Evolutionary conservation across 2,113 vertebrate genomes (phyloP).

Genomic region (Lepisosteus osseus): DNA sequence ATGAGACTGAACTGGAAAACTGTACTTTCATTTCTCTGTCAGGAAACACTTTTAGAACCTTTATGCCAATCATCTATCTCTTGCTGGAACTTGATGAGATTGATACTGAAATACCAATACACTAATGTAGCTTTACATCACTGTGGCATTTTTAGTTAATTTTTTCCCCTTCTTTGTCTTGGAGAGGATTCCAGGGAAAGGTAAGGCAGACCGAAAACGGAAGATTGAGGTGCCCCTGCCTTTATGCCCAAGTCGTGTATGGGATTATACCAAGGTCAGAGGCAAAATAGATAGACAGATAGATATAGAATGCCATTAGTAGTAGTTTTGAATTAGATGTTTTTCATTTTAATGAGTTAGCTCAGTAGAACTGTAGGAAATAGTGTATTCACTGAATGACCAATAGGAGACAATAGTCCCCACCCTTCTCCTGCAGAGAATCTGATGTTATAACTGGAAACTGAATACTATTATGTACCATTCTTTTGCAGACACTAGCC

Average conservation of each 20-base stretch:
- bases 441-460: not conserved
- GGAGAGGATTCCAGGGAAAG: slow-evolving; percentile 7
- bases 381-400: too few relatives aligned
- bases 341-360: not conserved
- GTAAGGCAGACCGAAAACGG: not conserved
- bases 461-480: not conserved
- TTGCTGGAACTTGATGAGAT: too few relatives aligned
- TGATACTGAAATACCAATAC: too few relatives aligned
- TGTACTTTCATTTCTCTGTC: too few relatives aligned
- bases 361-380: not conserved
- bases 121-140: too few relatives aligned
- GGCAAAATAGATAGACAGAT: not conserved
- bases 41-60: too few relatives aligned
- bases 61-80: too few relatives aligned
- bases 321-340: not conserved
- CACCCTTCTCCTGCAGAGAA: too few relatives aligned
- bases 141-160: not conserved
- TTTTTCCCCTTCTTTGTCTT: not conserved
- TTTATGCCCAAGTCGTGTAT: slow-evolving; percentile 1
- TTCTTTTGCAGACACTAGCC: slow-evolving; percentile 78
- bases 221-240: not conserved
- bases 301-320: too few relatives aligned
- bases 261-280: slow-evolving; percentile 4
- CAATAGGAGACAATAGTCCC: too few relatives aligned
- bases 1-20: too few relatives aligned